phyloP scores from a whole-genome alignment of 2,888 invertebrate genomes.

The Dendrolimus pini region DNA sequence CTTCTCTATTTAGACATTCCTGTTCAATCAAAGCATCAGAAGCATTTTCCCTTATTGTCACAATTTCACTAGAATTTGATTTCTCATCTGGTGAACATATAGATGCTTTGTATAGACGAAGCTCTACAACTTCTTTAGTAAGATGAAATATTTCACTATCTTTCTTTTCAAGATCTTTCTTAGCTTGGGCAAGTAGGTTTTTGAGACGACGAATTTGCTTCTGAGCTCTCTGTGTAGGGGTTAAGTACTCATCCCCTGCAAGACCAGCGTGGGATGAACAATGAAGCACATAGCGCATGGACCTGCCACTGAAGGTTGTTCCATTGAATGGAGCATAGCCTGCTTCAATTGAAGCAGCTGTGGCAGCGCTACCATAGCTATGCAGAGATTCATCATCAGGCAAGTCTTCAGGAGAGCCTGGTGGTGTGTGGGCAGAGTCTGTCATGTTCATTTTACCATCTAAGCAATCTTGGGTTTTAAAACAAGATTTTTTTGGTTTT shows the following conservation, averaged over 20 bases:
- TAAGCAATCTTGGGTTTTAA: slow-evolving; percentile 52
- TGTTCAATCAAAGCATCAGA: slow-evolving; percentile 51
- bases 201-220: slow-evolving; percentile 87
- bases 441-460: slow-evolving; percentile 58
- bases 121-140: slow-evolving; percentile 87
- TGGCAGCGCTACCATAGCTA: slow-evolving; percentile 87
- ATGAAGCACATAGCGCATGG: slow-evolving; percentile 89
- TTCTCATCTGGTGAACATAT: slow-evolving; percentile 87
- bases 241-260: slow-evolving; percentile 89
- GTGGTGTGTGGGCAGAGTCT: slow-evolving; percentile 75
- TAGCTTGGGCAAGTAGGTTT: slow-evolving; percentile 82
- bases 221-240: slow-evolving; percentile 91
- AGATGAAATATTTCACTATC: slow-evolving; percentile 87
- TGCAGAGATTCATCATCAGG: slow-evolving; percentile 88
- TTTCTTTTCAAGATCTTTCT: slow-evolving; percentile 86
- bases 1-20: slow-evolving; percentile 49
- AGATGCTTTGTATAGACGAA: slow-evolving; percentile 87
- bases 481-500: slow-evolving; percentile 55
- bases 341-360: slow-evolving; percentile 88
- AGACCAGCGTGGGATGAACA: slow-evolving; percentile 88
- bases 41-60: slow-evolving; percentile 84
- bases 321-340: slow-evolving; percentile 87
- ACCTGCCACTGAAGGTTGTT: slow-evolving; percentile 82
- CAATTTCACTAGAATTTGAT: slow-evolving; percentile 85
- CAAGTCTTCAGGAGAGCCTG: slow-evolving; percentile 78